Evolutionary conservation across 2,113 vertebrate genomes (phyloP).

Genomic region (Ascaphus truei): DNA sequence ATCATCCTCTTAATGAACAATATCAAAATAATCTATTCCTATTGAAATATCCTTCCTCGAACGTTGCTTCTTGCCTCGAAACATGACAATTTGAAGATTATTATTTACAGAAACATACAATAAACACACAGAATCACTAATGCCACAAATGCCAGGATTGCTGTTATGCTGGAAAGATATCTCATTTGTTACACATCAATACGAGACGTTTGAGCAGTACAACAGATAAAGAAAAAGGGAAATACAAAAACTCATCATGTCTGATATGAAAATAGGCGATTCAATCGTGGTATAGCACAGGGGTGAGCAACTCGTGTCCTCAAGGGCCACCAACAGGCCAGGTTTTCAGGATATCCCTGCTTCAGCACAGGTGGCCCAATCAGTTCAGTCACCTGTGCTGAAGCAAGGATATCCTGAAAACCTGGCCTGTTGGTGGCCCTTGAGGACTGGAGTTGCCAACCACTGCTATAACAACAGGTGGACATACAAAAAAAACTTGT

Average conservation of each 20-base stretch:
- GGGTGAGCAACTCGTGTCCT: no score
- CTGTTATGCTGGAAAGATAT: constrained; percentile 49
- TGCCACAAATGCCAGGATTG: constrained; percentile 65
- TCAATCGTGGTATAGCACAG: no score
- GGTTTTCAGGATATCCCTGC: no score
- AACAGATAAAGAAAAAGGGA: not conserved
- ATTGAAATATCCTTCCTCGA: constrained; percentile 65
- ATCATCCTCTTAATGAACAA: constrained; percentile 84
- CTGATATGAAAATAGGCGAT: no score
- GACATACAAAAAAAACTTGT: no score
- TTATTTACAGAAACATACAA: constrained; percentile 84
- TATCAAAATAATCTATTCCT: constrained; percentile 92
- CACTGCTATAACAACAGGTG: no score
- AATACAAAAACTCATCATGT: not conserved
- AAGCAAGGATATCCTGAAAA: no score
- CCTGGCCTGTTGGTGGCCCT: no score
- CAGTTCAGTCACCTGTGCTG: no score
- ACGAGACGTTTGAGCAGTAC: not conserved
- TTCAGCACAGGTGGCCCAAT: no score
- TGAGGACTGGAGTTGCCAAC: no score
- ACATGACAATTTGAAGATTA: constrained; percentile 76
- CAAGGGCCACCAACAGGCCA: no score
- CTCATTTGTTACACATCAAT: not conserved
- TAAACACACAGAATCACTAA: constrained; percentile 76
- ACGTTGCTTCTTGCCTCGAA: constrained; percentile 65